Conservation (phyloP, 2,797 vertebrate species). For the Halcyon badia region DNA sequence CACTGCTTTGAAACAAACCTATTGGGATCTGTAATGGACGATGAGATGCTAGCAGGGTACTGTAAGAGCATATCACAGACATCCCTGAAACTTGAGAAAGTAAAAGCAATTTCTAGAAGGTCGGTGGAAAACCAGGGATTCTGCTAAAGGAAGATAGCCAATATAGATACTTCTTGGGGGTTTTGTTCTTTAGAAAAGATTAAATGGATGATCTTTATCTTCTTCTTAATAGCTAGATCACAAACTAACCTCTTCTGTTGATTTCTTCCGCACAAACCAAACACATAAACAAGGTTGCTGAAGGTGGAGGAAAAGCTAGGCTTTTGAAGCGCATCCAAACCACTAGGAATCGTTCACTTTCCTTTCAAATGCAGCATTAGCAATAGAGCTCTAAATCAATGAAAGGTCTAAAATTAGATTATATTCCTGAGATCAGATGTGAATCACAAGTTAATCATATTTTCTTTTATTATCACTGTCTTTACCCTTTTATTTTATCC, state of each 20-base stretch:
- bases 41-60: not conserved
- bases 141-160: not conserved
- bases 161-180: not conserved
- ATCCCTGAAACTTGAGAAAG: slow-evolving; percentile 3
- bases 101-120: not conserved
- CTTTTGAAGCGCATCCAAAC: slow-evolving; percentile 44
- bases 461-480: slow-evolving; percentile 67
- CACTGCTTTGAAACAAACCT: not conserved
- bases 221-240: slow-evolving; percentile 1
- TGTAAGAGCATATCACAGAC: not conserved
- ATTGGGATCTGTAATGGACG: slow-evolving; percentile 17
- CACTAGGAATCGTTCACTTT: slow-evolving; percentile 49
- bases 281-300: not conserved
- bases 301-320: not conserved
- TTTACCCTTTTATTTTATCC: slow-evolving; percentile 66
- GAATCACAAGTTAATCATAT: slow-evolving; percentile 69
- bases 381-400: slow-evolving; percentile 63
- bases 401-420: slow-evolving; percentile 70
- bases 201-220: slow-evolving; percentile 19
- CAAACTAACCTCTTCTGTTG: not conserved
- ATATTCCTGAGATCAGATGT: slow-evolving; percentile 70
- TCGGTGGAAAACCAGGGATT: not conserved
- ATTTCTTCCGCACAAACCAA: slow-evolving; percentile 38
- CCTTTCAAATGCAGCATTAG: slow-evolving; percentile 67
- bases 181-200: slow-evolving; percentile 15